Base-by-base conservation (phyloP, 2,797 vertebrate genomes). In the Rhodeus uyekii region DNA sequence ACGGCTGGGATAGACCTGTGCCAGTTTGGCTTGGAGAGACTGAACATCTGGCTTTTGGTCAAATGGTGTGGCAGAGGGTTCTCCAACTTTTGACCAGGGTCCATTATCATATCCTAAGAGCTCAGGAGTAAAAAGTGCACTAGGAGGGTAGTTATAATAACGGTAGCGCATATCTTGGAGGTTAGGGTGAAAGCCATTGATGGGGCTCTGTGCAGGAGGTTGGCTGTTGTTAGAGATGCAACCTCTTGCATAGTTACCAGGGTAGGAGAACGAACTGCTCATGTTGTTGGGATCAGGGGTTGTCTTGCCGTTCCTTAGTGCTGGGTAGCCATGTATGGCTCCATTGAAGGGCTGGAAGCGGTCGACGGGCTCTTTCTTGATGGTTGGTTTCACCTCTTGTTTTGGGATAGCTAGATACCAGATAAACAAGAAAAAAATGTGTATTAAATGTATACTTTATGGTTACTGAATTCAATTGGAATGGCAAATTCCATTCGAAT, bases 231-330 rank as follows among this genome's bases (percentile, higher is more conserved):
- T 93, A 93, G 96, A 93, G 87, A 96, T 95, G 92, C 93, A 92
- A 91, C 96, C 96, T 93, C 96, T 97, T 96, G 97, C 97, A 96
- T 98, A 99, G 96, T 96, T 97, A 89, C 96, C 96, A 91, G 97
- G 95, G 89, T 95, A 97, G 85, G 96, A 93, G 85, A 97, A 98
- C 84, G 96, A 95, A 84, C 94, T 95, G 90, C 93, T 96, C 93
- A 96, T 91, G 90, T 92, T 94, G 92, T 97, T 97, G 0, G 96
- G 94, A 91, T 98, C 96, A 0, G 96, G 95, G 90, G 76, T 73
- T 83, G 96, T 93, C 90, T 97, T 94, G 91, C 94, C 95, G 89
- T 89, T 94, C 60, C 95, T 96, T 82, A 95, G 92, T 89, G 96
- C 95, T 61, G 95, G 94, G 91, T 97, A 98, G 91, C 96, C 96